Base-by-base conservation (phyloP, 1,140 invertebrate species). In the Andrena cerasifolii region DNA sequence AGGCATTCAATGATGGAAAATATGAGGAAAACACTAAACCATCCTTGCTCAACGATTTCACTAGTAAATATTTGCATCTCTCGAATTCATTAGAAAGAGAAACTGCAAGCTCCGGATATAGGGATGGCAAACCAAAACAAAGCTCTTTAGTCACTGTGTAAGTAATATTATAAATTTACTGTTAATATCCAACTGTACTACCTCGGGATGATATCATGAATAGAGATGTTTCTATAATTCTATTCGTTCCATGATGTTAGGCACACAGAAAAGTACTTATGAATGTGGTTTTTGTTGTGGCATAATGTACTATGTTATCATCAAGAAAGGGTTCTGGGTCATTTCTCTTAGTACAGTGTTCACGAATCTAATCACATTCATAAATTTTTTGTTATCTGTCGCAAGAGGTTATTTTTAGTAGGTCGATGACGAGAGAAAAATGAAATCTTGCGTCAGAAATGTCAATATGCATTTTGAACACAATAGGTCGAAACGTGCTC, bases 101-200 rank as follows among this genome's bases (percentile, higher is more conserved):
- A 26, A 40, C 51, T 21, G 31, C 18, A 5, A 26, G 59, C 6
- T 1, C 3, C 33, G 1, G 63, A 12, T 40, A 54, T 10, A 78
- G 81, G 24, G 79, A 87, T 31, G n/a, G 65, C 3, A 85, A 84
- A 33, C 76, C 85, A 31, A 89, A 87, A 65, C 94, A 95, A 79
- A 94, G 91, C 70, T 95, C 94, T 18, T 67, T 95, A 45, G 93
- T 95, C 14, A 95, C 94, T 4, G 94, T 95, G 94, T 95, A 89
- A 94, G 94, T 93, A 74, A 53, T 70, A 58, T 49, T 26, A 24
- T 79, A 67, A 53, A n/a, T 63, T 51, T 36, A 1, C 31, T 40
- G 10, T 71, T 36, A 53, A 73, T 51, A 62, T 36, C 10, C 8
- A 36, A 2, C n/a, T 12, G 53, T n/a, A 2, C n/a, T 33, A 28